phyloP scores from a whole-genome alignment of 2,113 vertebrate species.

The Psephotus haematonotus region DNA sequence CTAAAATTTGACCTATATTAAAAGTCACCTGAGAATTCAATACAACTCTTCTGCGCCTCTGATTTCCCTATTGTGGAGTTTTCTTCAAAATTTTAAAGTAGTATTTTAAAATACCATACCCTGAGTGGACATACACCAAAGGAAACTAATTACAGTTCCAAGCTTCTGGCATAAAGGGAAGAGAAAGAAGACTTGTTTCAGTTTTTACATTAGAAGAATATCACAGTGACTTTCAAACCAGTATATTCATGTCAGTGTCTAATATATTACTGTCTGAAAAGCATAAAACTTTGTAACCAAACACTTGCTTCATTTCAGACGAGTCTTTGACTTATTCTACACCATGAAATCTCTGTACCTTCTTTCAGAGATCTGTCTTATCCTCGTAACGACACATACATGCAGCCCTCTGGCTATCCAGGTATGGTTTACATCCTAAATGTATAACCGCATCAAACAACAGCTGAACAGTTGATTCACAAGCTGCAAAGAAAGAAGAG shows the following conservation, averaged over 20 bases:
- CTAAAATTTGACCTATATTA: slow-evolving; percentile 12
- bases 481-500: slow-evolving; percentile 76
- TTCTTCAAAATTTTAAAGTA: neutral
- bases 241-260: neutral
- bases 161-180: neutral
- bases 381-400: slow-evolving; percentile 88
- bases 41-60: neutral
- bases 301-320: neutral
- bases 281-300: neutral
- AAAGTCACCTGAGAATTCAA: neutral
- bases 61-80: neutral
- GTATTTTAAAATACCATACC: neutral
- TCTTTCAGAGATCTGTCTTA: slow-evolving; percentile 86
- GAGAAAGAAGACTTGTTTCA: neutral
- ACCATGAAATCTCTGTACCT: neutral
- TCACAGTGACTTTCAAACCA: neutral
- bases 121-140: neutral
- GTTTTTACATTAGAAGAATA: neutral
- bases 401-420: slow-evolving; percentile 93
- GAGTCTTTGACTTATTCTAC: neutral
- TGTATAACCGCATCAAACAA: slow-evolving; percentile 94
- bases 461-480: slow-evolving; percentile 89
- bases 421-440: slow-evolving; percentile 93
- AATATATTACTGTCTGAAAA: neutral
- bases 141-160: neutral